Evolutionary conservation across 2,888 invertebrate genomes (phyloP).

Genomic region (Amphipoea lucens): DNA sequence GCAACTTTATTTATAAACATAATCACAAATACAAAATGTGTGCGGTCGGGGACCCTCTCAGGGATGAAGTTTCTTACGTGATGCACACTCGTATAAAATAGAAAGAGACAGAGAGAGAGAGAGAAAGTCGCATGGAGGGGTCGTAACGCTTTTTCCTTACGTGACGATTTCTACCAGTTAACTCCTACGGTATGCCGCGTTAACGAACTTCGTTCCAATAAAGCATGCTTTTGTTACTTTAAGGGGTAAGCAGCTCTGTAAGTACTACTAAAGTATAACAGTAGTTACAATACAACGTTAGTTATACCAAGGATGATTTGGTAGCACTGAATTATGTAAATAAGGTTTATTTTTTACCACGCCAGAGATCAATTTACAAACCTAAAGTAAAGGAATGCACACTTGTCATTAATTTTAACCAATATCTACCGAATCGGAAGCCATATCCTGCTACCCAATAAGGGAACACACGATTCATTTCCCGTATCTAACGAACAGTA

Average conservation of each 20-base stretch:
- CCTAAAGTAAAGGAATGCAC: background rate
- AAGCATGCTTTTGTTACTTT: background rate
- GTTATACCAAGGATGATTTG: background rate
- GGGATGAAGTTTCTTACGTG: too few species aligned
- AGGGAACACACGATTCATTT: background rate
- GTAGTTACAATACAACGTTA: background rate
- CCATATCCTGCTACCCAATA: background rate
- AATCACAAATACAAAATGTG: background rate
- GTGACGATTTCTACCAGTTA: too few species aligned
- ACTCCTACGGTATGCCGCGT: background rate
- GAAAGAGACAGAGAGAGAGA: too few species aligned
- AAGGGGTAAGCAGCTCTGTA: background rate
- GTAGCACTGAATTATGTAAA: too few species aligned
- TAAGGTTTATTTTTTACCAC: background rate
- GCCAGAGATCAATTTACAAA: background rate
- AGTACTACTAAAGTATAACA: background rate
- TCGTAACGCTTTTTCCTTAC: too few species aligned
- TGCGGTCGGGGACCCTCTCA: too few species aligned
- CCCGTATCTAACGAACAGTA: slow-evolving; percentile 12
- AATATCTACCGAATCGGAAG: background rate
- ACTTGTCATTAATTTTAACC: background rate
- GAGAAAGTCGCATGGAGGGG: too few species aligned
- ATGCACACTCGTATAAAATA: too few species aligned
- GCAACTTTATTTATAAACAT: background rate
- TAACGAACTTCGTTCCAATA: background rate